Base-by-base conservation (phyloP, 2,888 invertebrate genomes). In the Altica lythri region DNA sequence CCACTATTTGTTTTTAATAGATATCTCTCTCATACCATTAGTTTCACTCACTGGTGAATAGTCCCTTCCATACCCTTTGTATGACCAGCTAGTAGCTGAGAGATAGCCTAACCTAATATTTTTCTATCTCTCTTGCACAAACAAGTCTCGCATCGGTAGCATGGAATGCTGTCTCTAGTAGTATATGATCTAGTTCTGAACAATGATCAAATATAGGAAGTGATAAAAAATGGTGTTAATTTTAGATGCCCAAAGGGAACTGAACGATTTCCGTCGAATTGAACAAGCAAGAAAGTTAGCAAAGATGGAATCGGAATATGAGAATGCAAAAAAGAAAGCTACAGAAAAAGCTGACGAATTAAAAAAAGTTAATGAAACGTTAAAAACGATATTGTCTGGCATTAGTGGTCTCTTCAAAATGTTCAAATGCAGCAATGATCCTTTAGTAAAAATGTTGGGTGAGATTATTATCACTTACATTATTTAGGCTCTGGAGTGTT, bases 361-460 rank as follows among this genome's bases (percentile, higher is more conserved):
- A 34, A 58, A 58, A 6, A 59, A 62, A 16, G 66, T 76, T 22
- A 78, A 72, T 60, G 66, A 65, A 55, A 73, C 67, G 57, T 61
- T 72, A 50, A 63, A 59, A 12, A 71, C 67, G 55, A 71, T 83
- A 42, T 71, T 81, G 48, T 70, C 70, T 44, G 82, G 81, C 22
- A 80, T 84, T 38, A 78, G 79, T 46, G 77, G 77, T 4, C 71
- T 85, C 56, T 81, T 77, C 75, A 84, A 83, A 62, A 77, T 86
- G 30, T 83, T 90, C 2, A 83, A 84, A 30, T 91, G 91, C 72
- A 85, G 86, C 64, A 85, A 87, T 40, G 81, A 89, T 9, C 88
- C 89, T 0, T 79, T 90, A 8, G 75, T 90, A 14, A 83, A 84
- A 65, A 78, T 91, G 8, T 74, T 92, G 2, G 89, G 78, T 74